phyloP scores from a whole-genome alignment of 2,797 vertebrate genomes.

The Octomys mimax region DNA sequence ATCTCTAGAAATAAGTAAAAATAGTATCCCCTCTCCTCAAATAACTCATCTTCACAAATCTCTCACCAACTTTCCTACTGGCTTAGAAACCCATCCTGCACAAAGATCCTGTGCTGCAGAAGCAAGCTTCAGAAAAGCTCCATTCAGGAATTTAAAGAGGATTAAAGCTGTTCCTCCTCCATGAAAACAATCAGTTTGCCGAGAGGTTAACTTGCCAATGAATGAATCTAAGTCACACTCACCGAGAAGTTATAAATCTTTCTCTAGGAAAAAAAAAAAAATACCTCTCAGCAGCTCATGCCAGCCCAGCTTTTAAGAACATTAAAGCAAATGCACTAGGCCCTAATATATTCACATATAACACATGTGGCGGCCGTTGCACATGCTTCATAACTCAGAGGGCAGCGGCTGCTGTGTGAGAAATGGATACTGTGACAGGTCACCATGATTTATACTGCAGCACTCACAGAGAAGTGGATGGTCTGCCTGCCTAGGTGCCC shows the following conservation, averaged over 20 bases:
- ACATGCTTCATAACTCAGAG: slow-evolving; percentile 72
- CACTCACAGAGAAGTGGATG: slow-evolving; percentile 71
- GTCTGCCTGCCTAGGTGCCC: background rate
- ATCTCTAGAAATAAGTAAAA: slow-evolving; percentile 18
- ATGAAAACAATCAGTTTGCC: slow-evolving; percentile 69
- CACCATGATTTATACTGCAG: slow-evolving; percentile 83
- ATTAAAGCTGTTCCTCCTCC: slow-evolving; percentile 40
- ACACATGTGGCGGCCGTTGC: slow-evolving; percentile 60
- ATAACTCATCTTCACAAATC: background rate
- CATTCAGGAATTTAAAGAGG: slow-evolving; percentile 24
- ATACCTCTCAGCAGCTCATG: slow-evolving; percentile 14
- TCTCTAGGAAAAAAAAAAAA: background rate
- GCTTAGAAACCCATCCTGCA: background rate
- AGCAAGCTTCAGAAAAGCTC: background rate
- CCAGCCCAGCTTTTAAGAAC: slow-evolving; percentile 70
- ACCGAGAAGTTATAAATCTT: slow-evolving; percentile 78
- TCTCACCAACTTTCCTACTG: background rate
- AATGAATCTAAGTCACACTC: slow-evolving; percentile 58
- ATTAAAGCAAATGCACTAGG: slow-evolving; percentile 38
- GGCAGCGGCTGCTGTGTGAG: slow-evolving; percentile 73
- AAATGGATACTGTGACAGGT: slow-evolving; percentile 84
- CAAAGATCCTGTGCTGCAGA: background rate
- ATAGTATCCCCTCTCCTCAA: background rate
- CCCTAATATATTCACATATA: slow-evolving; percentile 54
- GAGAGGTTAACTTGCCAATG: slow-evolving; percentile 67